phyloP scores from a whole-genome alignment of 2,113 vertebrate genomes.

The Gorsachius goisagi region DNA sequence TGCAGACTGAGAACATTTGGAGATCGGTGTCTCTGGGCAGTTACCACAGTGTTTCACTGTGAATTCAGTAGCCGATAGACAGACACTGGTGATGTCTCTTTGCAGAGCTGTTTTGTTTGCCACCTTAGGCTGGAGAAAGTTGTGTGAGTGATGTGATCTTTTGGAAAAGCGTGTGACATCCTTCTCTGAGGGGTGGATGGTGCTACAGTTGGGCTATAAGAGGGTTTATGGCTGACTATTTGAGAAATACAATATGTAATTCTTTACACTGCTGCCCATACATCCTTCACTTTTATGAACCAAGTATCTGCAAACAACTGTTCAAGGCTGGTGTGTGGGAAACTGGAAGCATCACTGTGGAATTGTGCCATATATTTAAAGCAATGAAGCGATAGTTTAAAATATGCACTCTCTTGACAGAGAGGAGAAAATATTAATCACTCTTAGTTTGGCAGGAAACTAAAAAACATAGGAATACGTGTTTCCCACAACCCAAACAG shows the following conservation, averaged over 20 bases:
- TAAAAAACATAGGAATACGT: not conserved
- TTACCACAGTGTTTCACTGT: not conserved
- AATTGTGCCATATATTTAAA: not conserved
- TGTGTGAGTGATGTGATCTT: not conserved
- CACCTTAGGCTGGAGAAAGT: not conserved
- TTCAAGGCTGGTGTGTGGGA: not conserved
- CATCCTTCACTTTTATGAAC: not conserved
- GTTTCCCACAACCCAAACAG: slow-evolving; percentile 7
- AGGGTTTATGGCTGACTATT: not conserved
- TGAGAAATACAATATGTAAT: not conserved
- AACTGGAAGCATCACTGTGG: not conserved
- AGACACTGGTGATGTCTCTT: not conserved
- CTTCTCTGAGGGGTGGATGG: not conserved
- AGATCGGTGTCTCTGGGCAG: not conserved
- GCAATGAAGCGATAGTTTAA: not conserved
- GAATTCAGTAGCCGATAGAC: not conserved
- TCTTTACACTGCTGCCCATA: not conserved
- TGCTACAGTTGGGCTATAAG: not conserved
- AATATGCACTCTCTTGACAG: slow-evolving; percentile 26
- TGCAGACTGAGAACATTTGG: not conserved
- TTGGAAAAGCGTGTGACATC: not conserved
- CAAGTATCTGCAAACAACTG: not conserved
- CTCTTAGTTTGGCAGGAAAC: not conserved
- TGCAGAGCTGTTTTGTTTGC: not conserved
- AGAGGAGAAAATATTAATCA: slow-evolving; percentile 2